phyloP scores from a whole-genome alignment of 1,140 invertebrate genomes.

The Rhyacophila brunnea region DNA sequence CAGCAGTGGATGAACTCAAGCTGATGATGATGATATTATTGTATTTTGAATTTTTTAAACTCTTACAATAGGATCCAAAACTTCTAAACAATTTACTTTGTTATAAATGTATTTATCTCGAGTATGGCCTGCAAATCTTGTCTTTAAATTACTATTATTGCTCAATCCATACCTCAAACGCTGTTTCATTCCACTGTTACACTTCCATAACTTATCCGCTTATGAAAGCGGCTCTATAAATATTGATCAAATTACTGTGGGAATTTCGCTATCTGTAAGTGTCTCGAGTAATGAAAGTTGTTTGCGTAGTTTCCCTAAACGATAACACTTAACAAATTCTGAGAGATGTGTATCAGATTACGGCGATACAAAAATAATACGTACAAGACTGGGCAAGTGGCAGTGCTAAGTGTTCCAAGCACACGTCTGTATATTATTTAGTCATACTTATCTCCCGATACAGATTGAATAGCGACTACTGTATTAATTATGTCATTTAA shows the following conservation, averaged over 20 bases:
- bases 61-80: no score
- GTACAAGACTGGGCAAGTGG: conserved; percentile 12
- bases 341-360: conserved; percentile 25
- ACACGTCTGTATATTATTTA: conserved; percentile 10
- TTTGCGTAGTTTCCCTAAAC: conserved; percentile 20
- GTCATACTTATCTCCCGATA: background rate
- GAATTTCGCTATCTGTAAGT: conserved; percentile 9
- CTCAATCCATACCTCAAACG: background rate
- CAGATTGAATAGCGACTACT: background rate
- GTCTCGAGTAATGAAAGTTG: conserved; percentile 23
- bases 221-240: conserved; percentile 29
- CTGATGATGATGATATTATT: no score
- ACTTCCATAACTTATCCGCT: conserved; percentile 29
- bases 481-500: no score
- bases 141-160: background rate
- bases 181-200: conserved; percentile 19
- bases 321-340: conserved; percentile 7
- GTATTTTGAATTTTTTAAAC: no score
- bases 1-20: no score
- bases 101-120: no score
- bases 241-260: conserved; percentile 26
- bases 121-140: no score
- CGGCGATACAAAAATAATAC: no score
- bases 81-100: no score
- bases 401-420: conserved; percentile 25